Evolutionary conservation across 2,113 vertebrate species (phyloP).

Genomic region (Stomatorhinus ivindoensis): DNA sequence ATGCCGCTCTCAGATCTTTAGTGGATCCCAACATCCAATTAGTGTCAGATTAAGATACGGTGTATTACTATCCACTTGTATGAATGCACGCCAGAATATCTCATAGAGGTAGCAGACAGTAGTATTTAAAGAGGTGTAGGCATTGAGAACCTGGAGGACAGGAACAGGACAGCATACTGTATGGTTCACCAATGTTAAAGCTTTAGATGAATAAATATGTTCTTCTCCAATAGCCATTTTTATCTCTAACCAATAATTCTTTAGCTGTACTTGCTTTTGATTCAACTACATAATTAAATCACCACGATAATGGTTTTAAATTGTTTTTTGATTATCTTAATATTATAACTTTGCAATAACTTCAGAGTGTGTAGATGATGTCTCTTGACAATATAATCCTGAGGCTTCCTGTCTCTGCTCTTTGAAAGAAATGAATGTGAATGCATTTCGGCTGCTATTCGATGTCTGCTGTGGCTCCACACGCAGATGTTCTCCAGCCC

Average conservation of each 20-base stretch:
- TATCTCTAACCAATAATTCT: not conserved
- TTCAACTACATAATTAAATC: not conserved
- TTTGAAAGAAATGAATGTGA: not conserved
- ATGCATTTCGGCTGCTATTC: not conserved
- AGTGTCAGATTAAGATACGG: slow-evolving; percentile 48
- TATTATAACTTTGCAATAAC: not conserved
- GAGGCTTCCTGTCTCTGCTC: not conserved
- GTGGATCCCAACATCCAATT: slow-evolving; percentile 56
- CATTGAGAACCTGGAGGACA: slow-evolving; percentile 18
- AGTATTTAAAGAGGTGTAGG: not conserved
- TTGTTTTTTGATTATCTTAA: not conserved
- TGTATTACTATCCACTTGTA: slow-evolving; percentile 57
- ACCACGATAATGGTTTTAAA: not conserved
- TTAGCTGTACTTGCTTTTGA: not conserved
- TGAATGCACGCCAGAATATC: slow-evolving; percentile 44
- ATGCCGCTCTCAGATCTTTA: slow-evolving; percentile 51
- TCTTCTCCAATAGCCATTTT: not conserved
- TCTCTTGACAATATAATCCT: not conserved
- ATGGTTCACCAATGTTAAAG: not conserved
- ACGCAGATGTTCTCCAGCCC: not conserved
- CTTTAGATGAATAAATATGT: not conserved
- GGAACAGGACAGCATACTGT: not conserved
- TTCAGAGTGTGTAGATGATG: not conserved
- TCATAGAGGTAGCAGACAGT: slow-evolving; percentile 30
- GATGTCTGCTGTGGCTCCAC: not conserved